Conservation (phyloP, 35 echinoderm and acorn worm genomes). For the Hemicentrotus pulcherrimus region DNA sequence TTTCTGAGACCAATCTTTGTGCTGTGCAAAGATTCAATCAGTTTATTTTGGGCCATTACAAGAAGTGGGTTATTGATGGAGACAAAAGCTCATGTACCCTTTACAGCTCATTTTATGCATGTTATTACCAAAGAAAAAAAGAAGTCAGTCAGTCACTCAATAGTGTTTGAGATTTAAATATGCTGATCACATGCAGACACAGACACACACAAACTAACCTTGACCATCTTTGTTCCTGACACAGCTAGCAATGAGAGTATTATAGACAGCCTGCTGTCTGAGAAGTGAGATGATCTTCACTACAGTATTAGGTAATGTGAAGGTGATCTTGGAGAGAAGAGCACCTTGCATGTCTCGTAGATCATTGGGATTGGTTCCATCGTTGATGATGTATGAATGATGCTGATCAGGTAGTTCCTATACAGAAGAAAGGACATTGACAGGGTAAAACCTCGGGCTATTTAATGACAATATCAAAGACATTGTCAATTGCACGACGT, state of each 20-base stretch:
- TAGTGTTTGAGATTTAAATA: no score
- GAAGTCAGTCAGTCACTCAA: no score
- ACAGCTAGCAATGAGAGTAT: conserved; percentile 93
- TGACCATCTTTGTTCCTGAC: conserved; percentile 58
- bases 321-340: conserved; percentile 76
- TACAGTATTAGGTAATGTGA: conserved; percentile 66
- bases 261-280: conserved; percentile 93
- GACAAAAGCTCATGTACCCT: no score
- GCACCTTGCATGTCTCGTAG: conserved; percentile 73
- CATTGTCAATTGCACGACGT: not conserved
- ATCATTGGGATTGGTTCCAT: conserved; percentile 55
- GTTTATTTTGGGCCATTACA: no score
- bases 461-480: not conserved
- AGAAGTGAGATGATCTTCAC: conserved; percentile 67
- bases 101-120: no score
- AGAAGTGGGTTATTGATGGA: no score
- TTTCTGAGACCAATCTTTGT: no score
- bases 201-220: conserved; percentile 39
- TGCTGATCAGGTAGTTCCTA: conserved; percentile 87
- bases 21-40: no score
- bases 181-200: no score
- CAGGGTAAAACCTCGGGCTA: not conserved
- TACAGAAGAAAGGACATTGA: not conserved
- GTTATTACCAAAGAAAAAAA: no score
- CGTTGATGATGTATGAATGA: conserved; percentile 93